Evolutionary conservation across 2,888 invertebrate genomes (phyloP).

Genomic region (Chloromyia formosa): DNA sequence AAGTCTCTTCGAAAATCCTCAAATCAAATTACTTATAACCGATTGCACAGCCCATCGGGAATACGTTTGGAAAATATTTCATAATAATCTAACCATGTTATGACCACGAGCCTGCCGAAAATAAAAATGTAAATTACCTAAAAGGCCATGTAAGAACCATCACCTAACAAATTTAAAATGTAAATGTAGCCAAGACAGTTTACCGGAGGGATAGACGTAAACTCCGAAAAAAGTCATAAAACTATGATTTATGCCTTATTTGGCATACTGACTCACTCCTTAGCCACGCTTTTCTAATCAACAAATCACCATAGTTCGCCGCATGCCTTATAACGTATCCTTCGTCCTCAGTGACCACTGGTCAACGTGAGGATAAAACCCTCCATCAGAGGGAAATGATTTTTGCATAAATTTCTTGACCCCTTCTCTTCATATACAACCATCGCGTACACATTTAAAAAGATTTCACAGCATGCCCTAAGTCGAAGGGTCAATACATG

Average conservation of each 20-base stretch:
- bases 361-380: slow-evolving; percentile 32
- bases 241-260: slow-evolving; percentile 49
- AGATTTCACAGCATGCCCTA: slow-evolving; percentile 39
- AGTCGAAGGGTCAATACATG: slow-evolving; percentile 46
- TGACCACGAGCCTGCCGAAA: slow-evolving; percentile 47
- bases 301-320: slow-evolving; percentile 38
- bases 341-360: slow-evolving; percentile 43
- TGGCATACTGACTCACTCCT: slow-evolving; percentile 46
- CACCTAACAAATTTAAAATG: slow-evolving; percentile 32
- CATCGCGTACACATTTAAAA: slow-evolving; percentile 37
- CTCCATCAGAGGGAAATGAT: slow-evolving; percentile 31
- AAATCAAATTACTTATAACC: slow-evolving; percentile 47
- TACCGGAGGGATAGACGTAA: neutral
- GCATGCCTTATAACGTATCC: slow-evolving; percentile 7
- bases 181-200: neutral
- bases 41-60: slow-evolving; percentile 43
- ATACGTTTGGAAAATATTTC: slow-evolving; percentile 45
- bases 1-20: slow-evolving; percentile 40
- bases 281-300: slow-evolving; percentile 44
- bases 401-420: slow-evolving; percentile 43
- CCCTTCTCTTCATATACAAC: slow-evolving; percentile 34
- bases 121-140: slow-evolving; percentile 39
- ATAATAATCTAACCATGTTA: slow-evolving; percentile 46
- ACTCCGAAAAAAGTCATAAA: slow-evolving; percentile 41
- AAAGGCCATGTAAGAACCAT: slow-evolving; percentile 22